These are phyloP conservation scores for Nilaparvata lugens DNA, from an alignment of 1,140 invertebrate genomes.

Conservation along the genomic window DNA sequence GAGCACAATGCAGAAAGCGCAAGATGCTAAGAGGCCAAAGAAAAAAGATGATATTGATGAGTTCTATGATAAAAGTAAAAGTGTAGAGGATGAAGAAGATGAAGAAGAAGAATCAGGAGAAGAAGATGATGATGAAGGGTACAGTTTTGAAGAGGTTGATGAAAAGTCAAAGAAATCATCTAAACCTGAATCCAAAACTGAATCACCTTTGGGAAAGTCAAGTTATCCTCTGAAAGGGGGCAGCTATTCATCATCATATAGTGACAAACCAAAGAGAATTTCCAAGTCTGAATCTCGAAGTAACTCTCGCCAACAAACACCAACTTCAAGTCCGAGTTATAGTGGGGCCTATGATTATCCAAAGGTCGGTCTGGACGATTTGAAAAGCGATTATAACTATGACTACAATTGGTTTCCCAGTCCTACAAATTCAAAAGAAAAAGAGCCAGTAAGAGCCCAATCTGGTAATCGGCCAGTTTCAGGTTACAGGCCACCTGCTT, in stretches of 20 bases:
- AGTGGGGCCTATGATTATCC: background rate
- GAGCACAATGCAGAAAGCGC: background rate
- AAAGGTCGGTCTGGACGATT: background rate
- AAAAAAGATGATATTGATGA: background rate
- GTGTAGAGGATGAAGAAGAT: slow-evolving; percentile 6
- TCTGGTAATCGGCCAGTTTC: too few species aligned
- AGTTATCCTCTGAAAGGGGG: background rate
- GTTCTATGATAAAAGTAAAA: background rate
- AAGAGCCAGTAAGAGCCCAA: too few species aligned
- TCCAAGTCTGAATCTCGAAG: background rate
- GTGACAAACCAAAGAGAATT: background rate
- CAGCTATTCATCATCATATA: background rate
- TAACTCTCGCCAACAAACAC: background rate
- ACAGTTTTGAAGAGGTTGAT: slow-evolving; percentile 2
- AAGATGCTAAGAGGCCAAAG: background rate
- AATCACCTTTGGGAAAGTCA: background rate
- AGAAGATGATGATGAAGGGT: slow-evolving; percentile 5
- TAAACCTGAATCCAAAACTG: background rate
- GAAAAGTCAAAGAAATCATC: background rate
- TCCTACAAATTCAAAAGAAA: too few species aligned
- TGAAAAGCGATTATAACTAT: too few species aligned
- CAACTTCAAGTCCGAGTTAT: background rate
- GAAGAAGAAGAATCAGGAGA: slow-evolving; percentile 4
- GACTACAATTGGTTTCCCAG: too few species aligned
- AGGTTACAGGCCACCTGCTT: too few species aligned